phyloP scores from a whole-genome alignment of 2,888 invertebrate genomes.

The Drosophila leonis region DNA sequence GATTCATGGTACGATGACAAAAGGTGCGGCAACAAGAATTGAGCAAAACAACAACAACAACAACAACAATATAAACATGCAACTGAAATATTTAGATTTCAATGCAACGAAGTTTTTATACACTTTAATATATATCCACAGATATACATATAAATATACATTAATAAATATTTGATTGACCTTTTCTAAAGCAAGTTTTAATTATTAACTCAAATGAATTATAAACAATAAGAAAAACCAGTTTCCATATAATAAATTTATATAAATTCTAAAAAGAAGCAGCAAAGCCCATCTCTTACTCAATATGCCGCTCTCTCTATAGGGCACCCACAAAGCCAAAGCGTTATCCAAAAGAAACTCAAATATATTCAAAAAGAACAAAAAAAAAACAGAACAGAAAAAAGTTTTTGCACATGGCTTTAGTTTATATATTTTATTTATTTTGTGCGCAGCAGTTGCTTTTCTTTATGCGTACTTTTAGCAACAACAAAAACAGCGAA shows the following conservation, averaged over 20 bases:
- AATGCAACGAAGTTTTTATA: constrained; percentile 17
- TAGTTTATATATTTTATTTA: constrained; percentile 47
- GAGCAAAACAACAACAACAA: constrained; percentile 21
- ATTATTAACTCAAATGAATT: neutral
- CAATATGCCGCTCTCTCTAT: constrained; percentile 8
- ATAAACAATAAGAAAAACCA: neutral
- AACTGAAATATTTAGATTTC: constrained; percentile 18
- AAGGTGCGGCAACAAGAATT: constrained; percentile 67
- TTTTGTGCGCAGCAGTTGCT: constrained; percentile 48
- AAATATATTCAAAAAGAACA: constrained; percentile 21
- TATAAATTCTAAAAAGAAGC: neutral
- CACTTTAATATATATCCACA: constrained; percentile 19
- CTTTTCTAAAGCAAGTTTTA: neutral
- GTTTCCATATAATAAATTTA: neutral
- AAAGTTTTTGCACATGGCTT: constrained; percentile 57
- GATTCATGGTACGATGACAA: constrained; percentile 70
- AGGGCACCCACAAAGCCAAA: constrained; percentile 16
- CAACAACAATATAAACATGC: constrained; percentile 30
- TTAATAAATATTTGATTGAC: neutral
- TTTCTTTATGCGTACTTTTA: constrained; percentile 58
- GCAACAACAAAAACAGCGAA: constrained; percentile 21
- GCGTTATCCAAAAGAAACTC: constrained; percentile 30
- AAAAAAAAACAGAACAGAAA: neutral
- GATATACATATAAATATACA: neutral
- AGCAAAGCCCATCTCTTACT: neutral